Evolutionary conservation across 2,797 vertebrate species (phyloP).

Genomic region (Manis pentadactyla): DNA sequence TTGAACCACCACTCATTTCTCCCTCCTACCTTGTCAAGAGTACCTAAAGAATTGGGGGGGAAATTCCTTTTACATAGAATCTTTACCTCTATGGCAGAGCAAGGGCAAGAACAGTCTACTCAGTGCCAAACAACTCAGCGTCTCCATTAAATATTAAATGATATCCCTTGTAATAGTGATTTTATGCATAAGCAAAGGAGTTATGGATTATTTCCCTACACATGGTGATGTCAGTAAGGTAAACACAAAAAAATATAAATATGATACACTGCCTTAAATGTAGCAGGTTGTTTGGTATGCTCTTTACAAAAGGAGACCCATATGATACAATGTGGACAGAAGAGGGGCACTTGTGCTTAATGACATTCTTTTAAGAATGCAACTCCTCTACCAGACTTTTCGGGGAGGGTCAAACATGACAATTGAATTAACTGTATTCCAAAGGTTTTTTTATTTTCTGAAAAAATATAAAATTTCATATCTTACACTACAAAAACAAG

Average conservation of each 20-base stretch:
- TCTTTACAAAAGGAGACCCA: neutral
- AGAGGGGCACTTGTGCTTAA: neutral
- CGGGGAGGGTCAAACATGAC: constrained; percentile 68
- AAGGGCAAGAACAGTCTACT: neutral
- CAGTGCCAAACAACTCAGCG: neutral
- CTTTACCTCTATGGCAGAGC: neutral
- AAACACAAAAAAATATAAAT: neutral
- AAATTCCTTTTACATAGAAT: neutral
- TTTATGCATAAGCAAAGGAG: neutral
- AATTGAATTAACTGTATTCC: constrained; percentile 81
- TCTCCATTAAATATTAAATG: neutral
- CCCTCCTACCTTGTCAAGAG: neutral
- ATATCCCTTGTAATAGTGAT: neutral
- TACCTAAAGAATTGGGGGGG: neutral
- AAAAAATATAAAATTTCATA: constrained; percentile 97
- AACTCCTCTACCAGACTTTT: neutral
- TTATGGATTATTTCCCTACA: neutral
- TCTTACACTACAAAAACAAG: constrained; percentile 97
- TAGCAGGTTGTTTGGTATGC: neutral
- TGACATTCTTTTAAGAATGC: neutral
- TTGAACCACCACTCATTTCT: neutral
- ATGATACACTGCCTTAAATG: neutral
- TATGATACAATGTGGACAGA: neutral
- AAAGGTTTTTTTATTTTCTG: constrained; percentile 92
- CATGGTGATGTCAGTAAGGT: neutral